Percentiles rank a stretch among this genome's conserved stretches.
These are phyloP conservation scores for Loripinus fragilis DNA, from an alignment of 2,888 invertebrate genomes.

Conservation along the genomic window DNA sequence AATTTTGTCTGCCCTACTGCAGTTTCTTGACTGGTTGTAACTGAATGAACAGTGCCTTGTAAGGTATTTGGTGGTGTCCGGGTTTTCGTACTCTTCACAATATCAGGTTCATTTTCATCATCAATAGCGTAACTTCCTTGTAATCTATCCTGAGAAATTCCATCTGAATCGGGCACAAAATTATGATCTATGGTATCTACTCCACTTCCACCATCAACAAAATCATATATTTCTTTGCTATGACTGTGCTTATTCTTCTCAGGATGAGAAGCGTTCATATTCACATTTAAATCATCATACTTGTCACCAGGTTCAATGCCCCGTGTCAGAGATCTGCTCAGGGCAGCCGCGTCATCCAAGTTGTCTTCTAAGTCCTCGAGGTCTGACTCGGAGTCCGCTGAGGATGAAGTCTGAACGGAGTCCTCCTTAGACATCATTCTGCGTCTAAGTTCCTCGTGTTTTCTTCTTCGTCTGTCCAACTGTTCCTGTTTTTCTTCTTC, in stretches of 20 bases:
- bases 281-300: constrained; percentile 49
- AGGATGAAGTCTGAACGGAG: constrained; percentile 23
- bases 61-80: constrained; percentile 73
- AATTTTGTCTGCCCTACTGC: background rate
- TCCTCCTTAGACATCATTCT: constrained; percentile 64
- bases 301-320: constrained; percentile 31
- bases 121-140: constrained; percentile 65
- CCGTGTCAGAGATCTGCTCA: background rate
- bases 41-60: constrained; percentile 30
- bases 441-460: constrained; percentile 73
- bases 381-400: constrained; percentile 35
- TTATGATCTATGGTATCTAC: constrained; percentile 45
- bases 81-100: constrained; percentile 94
- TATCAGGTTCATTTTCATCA: constrained; percentile 90
- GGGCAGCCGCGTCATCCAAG: constrained; percentile 20
- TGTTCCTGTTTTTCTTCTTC: constrained; percentile 65
- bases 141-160: constrained; percentile 69
- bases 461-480: constrained; percentile 67
- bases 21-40: constrained; percentile 12
- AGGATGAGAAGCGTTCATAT: constrained; percentile 54
- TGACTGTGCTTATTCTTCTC: constrained; percentile 55
- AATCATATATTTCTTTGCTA: constrained; percentile 58
- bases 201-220: constrained; percentile 35
- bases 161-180: constrained; percentile 50
- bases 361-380: constrained; percentile 30